Conservation (phyloP, 2,797 vertebrate species). For the Alectoris magna region DNA sequence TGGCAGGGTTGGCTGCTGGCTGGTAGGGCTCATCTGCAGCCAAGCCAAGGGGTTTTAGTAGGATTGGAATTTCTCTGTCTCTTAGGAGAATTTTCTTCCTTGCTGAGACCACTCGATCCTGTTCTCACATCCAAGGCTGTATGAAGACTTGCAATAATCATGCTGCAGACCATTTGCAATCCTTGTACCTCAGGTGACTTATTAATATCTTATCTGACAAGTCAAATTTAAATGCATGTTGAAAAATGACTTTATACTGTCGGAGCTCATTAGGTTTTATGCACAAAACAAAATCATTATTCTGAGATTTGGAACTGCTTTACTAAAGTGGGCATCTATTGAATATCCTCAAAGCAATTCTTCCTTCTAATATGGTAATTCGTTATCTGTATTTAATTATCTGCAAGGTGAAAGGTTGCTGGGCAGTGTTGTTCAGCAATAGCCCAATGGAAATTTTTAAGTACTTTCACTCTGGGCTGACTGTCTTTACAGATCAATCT, state of each 20-base stretch:
- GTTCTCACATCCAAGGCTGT: background rate
- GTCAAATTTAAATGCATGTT: constrained; percentile 19
- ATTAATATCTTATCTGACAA: constrained; percentile 16
- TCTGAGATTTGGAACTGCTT: constrained; percentile 71
- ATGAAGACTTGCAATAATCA: background rate
- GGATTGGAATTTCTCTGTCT: background rate
- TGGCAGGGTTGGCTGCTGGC: background rate
- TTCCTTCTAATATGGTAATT: constrained; percentile 79
- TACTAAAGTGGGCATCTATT: constrained; percentile 70
- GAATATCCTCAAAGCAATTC: constrained; percentile 71
- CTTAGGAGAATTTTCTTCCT: background rate
- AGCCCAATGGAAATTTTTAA: constrained; percentile 79
- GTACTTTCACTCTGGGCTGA: constrained; percentile 72
- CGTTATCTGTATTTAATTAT: constrained; percentile 83
- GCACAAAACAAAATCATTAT: constrained; percentile 70
- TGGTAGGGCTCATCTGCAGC: background rate
- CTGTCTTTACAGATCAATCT: constrained; percentile 84
- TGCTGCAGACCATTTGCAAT: constrained; percentile 12
- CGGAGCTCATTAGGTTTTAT: constrained; percentile 61
- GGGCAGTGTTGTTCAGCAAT: constrained; percentile 69
- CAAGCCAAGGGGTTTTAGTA: background rate
- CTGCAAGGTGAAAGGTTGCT: constrained; percentile 80
- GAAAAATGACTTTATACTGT: constrained; percentile 56
- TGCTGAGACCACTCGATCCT: background rate
- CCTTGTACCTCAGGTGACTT: constrained; percentile 41